Evolutionary conservation across 1,140 invertebrate species (phyloP), one percentile per base, ranked within the genome.

Genomic region (Saccostrea glomerata): DNA sequence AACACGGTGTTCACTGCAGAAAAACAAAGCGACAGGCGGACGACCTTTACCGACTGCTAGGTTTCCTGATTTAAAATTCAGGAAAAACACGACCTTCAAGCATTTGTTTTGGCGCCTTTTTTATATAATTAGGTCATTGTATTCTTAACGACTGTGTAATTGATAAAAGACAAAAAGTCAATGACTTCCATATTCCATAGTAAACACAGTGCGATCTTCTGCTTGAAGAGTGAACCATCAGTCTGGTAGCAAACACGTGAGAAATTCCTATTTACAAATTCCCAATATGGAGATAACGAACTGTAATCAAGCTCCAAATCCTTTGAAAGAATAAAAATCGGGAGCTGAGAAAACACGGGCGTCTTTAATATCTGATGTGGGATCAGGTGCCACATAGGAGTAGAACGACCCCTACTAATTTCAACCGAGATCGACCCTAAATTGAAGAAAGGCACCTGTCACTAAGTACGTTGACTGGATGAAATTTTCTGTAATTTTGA

Each of bases 151-250:
- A 9, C 47, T 47, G 47, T 73, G 70, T 73, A 25, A 36, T 30
- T 73, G 60, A 66, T 66, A n/a, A 73, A 73, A 73, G 70, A 25
- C 70, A 13, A 2, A 13, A 63, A 73, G 70, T 73, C 70, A 30
- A 30, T 73, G 70, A 73, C 70, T 73, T 63, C n/a, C 3, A 5
- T 7, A 7, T 63, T 63, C 13, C 17, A 63, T 63, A 63, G n/a
- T 63, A 63, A 63, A 63, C 58, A 17, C 15, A 20, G 58, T n/a
- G 20, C 15, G n/a, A n/a, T 47, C 5, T 47, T 47, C 47, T 47
- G 47, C 0, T 9, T 47, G 5, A 47, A 20, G 9, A 11, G 58
- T 20, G 47, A 60, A 60, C 9, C 58, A 13, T 60, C 20, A 17
- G 17, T 6, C 58, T 1, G 15, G n/a, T 0, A 17, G n/a, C 17